Evolutionary conservation across 2,888 invertebrate genomes (phyloP).

Genomic region (Orthonevra nobilis): DNA sequence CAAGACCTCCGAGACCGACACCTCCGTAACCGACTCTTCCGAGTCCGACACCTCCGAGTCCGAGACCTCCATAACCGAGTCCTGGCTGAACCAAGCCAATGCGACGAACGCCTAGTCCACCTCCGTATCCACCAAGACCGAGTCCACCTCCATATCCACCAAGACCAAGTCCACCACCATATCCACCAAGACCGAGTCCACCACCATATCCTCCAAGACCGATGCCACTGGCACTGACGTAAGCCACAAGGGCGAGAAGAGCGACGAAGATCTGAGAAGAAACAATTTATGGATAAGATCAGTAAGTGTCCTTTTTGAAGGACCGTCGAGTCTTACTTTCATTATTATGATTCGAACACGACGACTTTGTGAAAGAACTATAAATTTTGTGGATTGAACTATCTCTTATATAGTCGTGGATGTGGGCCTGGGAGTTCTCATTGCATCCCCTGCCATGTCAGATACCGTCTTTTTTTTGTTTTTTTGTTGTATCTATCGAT

Average conservation of each 20-base stretch:
- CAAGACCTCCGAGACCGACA: no score
- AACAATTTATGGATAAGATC: neutral
- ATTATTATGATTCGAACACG: constrained; percentile 18
- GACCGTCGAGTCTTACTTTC: constrained; percentile 34
- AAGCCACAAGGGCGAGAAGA: constrained; percentile 28
- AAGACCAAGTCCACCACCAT: neutral
- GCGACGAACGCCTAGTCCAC: neutral
- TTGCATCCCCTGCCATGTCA: no score
- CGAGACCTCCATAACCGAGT: neutral
- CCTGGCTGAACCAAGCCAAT: neutral
- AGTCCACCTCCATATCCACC: neutral
- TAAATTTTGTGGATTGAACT: neutral
- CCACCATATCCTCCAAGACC: constrained; percentile 1
- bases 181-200: neutral
- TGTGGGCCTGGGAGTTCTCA: no score
- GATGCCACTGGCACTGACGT: constrained; percentile 12
- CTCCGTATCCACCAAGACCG: neutral
- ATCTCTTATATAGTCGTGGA: constrained; percentile 29
- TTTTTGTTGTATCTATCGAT: no score
- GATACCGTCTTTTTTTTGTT: no score
- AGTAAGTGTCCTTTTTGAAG: neutral
- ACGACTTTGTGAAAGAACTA: constrained; percentile 14
- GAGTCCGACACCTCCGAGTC: neutral
- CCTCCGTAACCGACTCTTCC: neutral
- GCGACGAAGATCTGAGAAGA: constrained; percentile 12